phyloP scores from a whole-genome alignment of 64 coral and sea anemone species.

The Montipora efflorescens region DNA sequence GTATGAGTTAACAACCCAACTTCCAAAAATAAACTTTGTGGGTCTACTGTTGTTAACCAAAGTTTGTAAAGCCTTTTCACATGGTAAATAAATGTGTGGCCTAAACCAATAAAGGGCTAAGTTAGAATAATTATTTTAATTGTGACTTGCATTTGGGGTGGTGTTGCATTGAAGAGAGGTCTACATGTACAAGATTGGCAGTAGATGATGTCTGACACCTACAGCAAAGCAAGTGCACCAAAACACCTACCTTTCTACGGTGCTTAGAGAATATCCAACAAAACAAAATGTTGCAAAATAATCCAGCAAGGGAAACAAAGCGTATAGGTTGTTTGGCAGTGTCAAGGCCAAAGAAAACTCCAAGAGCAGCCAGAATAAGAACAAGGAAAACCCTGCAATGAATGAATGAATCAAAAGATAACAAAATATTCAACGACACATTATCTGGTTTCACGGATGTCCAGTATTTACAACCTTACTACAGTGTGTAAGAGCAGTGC shows the following conservation, averaged over 20 bases:
- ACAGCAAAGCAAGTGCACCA: background rate
- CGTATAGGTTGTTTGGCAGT: slow-evolving; percentile 82
- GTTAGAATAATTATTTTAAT: too few species aligned
- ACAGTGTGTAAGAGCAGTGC: too few species aligned
- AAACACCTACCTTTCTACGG: slow-evolving; percentile 69
- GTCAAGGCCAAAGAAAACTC: slow-evolving; percentile 88
- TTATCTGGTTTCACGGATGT: background rate
- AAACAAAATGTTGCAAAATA: slow-evolving; percentile 73
- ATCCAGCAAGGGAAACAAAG: slow-evolving; percentile 84
- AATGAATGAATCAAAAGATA: background rate
- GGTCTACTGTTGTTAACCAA: too few species aligned
- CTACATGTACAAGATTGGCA: too few species aligned
- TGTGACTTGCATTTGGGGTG: too few species aligned
- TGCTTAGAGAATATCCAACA: slow-evolving; percentile 78
- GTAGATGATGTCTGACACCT: too few species aligned
- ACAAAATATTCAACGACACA: background rate
- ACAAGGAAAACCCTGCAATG: slow-evolving; percentile 51
- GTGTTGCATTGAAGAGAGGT: too few species aligned
- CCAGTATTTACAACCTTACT: background rate
- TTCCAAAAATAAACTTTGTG: too few species aligned
- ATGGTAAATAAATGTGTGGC: too few species aligned
- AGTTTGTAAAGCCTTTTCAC: too few species aligned
- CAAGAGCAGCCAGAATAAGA: slow-evolving; percentile 65
- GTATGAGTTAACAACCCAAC: too few species aligned
- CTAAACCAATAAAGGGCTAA: too few species aligned